A percentile compares a stretch with the other conserved stretches of the same genome.
Evolutionary conservation across 2,113 vertebrate genomes (phyloP).

Genomic region (Tricholaema leucomelas): DNA sequence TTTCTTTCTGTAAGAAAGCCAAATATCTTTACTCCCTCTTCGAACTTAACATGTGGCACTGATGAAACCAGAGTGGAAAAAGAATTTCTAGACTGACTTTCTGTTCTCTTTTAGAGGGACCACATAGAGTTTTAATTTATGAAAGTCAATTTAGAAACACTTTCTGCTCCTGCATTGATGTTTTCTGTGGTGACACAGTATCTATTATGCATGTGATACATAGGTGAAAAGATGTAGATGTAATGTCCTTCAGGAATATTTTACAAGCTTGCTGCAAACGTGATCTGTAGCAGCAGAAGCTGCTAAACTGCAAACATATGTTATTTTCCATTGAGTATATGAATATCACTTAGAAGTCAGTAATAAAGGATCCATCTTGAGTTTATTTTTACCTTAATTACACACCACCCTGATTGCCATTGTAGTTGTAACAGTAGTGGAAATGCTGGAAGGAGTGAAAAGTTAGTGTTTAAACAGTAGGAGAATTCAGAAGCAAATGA

Average conservation of each 20-base stretch:
- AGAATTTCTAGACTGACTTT: slow-evolving; percentile 6
- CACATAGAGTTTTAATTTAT: neutral
- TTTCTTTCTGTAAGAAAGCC: neutral
- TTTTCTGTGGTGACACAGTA: neutral
- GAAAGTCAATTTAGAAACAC: neutral
- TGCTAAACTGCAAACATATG: neutral
- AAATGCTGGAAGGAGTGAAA: neutral
- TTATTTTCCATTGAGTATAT: neutral
- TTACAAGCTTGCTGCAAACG: neutral
- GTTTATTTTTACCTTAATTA: neutral
- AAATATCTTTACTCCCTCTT: neutral
- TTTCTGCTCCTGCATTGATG: neutral
- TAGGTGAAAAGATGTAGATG: neutral
- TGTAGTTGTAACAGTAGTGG: neutral
- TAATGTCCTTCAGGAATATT: neutral
- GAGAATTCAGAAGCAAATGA: neutral
- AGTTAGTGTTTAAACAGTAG: neutral
- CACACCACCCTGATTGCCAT: neutral
- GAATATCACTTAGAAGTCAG: neutral
- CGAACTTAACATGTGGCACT: neutral
- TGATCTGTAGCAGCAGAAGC: neutral
- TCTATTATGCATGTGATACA: neutral
- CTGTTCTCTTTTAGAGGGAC: neutral
- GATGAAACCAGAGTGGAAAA: slow-evolving; percentile 36
- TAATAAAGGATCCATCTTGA: neutral